Percentiles rank a stretch among this genome's conserved stretches.
These are phyloP conservation scores for Bettongia penicillata DNA, from an alignment of 2,113 vertebrate species.

Conservation along the genomic window DNA sequence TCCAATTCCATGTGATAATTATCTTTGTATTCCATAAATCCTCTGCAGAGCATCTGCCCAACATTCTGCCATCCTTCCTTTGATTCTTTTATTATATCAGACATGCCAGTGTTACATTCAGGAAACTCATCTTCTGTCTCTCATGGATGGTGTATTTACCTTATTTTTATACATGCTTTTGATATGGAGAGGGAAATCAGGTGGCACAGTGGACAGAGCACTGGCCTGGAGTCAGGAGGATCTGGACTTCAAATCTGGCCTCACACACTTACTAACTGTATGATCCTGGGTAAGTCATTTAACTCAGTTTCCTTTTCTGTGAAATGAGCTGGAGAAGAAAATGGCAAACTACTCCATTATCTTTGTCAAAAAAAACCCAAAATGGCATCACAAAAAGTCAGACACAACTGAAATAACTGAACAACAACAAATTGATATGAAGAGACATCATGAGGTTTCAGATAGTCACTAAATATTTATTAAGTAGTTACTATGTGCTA, in stretches of 20 bases:
- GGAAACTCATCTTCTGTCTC: neutral
- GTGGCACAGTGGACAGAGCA: too few species aligned
- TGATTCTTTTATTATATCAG: neutral
- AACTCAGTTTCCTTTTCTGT: too few species aligned
- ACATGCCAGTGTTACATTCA: neutral
- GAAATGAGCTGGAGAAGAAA: too few species aligned
- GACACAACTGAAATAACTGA: too few species aligned
- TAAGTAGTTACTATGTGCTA: neutral
- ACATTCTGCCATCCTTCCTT: neutral
- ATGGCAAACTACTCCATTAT: too few species aligned
- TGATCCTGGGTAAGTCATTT: too few species aligned
- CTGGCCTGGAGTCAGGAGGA: too few species aligned
- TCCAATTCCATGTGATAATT: neutral
- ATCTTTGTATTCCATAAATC: neutral
- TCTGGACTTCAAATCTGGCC: too few species aligned
- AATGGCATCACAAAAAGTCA: too few species aligned
- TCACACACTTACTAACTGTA: too few species aligned
- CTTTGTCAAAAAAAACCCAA: too few species aligned
- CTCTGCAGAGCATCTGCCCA: neutral
- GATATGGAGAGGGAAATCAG: neutral
- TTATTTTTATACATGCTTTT: neutral
- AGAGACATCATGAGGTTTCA: neutral
- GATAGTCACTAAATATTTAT: neutral
- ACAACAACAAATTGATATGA: neutral
- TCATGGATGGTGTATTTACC: neutral